Conservation (phyloP, 2,888 invertebrate species). For the Eumerus sabulonum region DNA sequence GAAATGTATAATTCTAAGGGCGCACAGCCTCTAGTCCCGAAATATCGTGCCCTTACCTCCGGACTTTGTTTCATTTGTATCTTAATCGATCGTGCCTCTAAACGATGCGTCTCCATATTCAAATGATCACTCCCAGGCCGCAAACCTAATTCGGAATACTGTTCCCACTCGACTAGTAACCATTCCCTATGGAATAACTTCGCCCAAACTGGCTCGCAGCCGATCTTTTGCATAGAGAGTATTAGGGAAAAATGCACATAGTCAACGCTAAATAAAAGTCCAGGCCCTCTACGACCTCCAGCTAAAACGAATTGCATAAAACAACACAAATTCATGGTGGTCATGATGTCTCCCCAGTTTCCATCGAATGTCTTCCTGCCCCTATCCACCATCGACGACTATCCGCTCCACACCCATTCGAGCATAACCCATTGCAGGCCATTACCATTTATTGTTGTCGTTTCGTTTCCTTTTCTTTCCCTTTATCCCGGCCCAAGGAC, state of each 20-base stretch:
- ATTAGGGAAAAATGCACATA: too few species aligned
- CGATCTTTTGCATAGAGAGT: too few species aligned
- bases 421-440: constrained; percentile 3
- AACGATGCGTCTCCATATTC: too few species aligned
- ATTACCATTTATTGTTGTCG: constrained; percentile 62
- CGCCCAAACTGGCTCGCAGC: background rate
- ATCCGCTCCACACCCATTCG: constrained; percentile 5
- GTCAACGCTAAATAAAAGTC: too few species aligned
- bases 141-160: too few species aligned
- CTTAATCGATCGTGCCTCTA: too few species aligned
- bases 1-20: too few species aligned
- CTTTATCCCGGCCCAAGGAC: constrained; percentile 10
- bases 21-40: too few species aligned
- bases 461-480: constrained; percentile 56
- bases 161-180: too few species aligned
- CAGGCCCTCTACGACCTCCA: constrained; percentile 11
- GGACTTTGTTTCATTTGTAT: too few species aligned
- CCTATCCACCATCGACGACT: background rate
- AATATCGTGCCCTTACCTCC: too few species aligned
- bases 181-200: background rate
- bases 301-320: constrained; percentile 8
- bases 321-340: constrained; percentile 58
- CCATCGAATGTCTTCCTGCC: constrained; percentile 28
- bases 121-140: too few species aligned
- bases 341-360: constrained; percentile 52